These are phyloP conservation scores for Hemicrepidius hirtus DNA, from an alignment of 2,888 invertebrate species.

Conservation along the genomic window DNA sequence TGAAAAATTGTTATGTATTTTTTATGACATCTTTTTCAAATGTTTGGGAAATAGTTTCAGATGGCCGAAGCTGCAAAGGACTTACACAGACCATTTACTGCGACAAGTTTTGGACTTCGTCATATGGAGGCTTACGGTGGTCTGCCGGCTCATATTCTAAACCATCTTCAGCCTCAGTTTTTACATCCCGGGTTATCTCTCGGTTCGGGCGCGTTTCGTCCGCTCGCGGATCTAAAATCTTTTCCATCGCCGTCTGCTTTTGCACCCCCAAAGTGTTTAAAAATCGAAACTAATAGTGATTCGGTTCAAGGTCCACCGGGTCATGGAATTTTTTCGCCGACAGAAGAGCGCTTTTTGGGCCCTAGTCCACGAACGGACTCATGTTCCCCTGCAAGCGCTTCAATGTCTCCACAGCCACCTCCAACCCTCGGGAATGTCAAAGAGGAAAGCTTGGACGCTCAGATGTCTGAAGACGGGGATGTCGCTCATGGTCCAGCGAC, in stretches of 20 bases:
- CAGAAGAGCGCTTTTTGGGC: conserved; percentile 70
- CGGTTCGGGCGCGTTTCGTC: conserved; percentile 77
- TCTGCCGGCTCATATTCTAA: conserved; percentile 79
- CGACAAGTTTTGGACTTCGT: conserved; percentile 74
- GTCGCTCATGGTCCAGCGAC: conserved; percentile 69
- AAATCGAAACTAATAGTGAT: conserved; percentile 71
- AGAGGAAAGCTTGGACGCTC: conserved; percentile 76
- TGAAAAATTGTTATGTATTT: not conserved
- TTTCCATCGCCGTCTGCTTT: conserved; percentile 79
- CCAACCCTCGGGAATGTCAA: conserved; percentile 67
- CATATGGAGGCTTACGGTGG: conserved; percentile 78
- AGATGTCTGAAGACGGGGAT: conserved; percentile 77
- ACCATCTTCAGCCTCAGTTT: conserved; percentile 83
- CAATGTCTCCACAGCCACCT: conserved; percentile 72
- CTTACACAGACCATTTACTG: conserved; percentile 79
- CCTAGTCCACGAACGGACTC: conserved; percentile 75
- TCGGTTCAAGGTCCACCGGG: conserved; percentile 65
- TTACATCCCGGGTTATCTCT: conserved; percentile 80
- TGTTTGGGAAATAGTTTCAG: conserved; percentile 64
- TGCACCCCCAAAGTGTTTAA: conserved; percentile 81
- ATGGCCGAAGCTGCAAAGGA: conserved; percentile 77
- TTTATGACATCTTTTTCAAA: not conserved
- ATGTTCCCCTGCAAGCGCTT: conserved; percentile 78
- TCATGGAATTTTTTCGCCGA: conserved; percentile 70
- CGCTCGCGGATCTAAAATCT: conserved; percentile 75